phyloP scores from a whole-genome alignment of 2,113 vertebrate species.

The Xenopus borealis region DNA sequence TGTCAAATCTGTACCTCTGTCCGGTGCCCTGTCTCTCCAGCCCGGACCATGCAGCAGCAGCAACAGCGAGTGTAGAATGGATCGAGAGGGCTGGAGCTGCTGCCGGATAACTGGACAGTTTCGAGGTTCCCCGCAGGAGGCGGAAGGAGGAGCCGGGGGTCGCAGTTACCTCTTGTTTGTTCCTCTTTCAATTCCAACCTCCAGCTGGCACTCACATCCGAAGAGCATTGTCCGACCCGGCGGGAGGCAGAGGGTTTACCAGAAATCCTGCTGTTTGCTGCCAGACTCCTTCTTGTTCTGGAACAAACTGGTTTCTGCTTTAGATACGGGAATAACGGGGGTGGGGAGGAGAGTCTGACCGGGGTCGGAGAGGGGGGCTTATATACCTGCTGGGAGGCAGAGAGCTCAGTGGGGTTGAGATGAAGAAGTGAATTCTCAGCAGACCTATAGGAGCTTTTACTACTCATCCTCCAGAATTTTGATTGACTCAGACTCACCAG shows the following conservation, averaged over 20 bases:
- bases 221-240: neutral
- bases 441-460: too few species aligned
- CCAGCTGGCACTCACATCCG: neutral
- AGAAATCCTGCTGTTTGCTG: neutral
- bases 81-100: neutral
- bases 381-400: too few species aligned
- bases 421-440: too few species aligned
- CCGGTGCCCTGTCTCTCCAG: too few species aligned
- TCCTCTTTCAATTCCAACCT: conserved; percentile 2
- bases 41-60: neutral
- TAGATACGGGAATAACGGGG: neutral
- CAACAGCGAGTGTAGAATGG: neutral
- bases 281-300: neutral
- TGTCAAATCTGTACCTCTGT: too few species aligned
- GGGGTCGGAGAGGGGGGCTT: too few species aligned
- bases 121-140: neutral
- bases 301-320: neutral
- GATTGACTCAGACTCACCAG: too few species aligned
- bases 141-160: conserved; percentile 6
- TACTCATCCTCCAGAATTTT: too few species aligned
- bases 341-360: too few species aligned
- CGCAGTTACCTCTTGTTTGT: neutral
- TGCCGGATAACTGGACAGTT: neutral
- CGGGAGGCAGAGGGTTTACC: neutral
- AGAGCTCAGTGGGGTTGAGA: too few species aligned